Conservation (phyloP, 2,888 invertebrate species). For the Allygus modestus region DNA sequence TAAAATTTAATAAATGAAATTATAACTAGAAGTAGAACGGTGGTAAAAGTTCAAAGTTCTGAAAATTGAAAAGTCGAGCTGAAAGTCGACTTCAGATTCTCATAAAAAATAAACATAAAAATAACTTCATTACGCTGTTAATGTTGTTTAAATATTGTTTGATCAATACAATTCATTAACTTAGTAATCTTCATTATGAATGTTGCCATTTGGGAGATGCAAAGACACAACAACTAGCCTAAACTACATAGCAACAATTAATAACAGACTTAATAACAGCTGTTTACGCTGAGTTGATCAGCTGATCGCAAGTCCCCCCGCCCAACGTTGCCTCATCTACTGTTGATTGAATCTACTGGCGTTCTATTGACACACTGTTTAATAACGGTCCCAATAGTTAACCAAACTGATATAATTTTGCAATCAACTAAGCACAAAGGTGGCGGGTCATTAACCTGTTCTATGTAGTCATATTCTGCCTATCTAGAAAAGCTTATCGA, state of each 20-base stretch:
- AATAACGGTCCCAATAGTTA: neutral
- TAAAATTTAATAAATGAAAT: no score
- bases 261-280: conserved; percentile 10
- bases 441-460: no score
- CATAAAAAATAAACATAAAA: no score
- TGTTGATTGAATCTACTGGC: conserved; percentile 23
- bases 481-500: no score
- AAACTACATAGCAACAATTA: conserved; percentile 1
- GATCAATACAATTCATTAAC: neutral
- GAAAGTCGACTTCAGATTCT: no score
- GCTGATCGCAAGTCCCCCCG: neutral
- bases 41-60: no score
- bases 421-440: neutral
- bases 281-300: conserved; percentile 30
- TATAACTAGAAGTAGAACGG: no score
- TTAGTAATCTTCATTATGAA: neutral
- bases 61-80: no score
- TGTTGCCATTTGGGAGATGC: neutral
- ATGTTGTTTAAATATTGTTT: no score
- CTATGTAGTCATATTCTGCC: no score
- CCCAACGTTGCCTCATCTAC: neutral
- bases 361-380: conserved; percentile 29
- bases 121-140: no score
- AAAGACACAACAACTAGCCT: neutral
- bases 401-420: neutral